These are phyloP conservation scores for Eristalinus aeneus DNA, from an alignment of 2,888 invertebrate genomes.

Conservation along the genomic window DNA sequence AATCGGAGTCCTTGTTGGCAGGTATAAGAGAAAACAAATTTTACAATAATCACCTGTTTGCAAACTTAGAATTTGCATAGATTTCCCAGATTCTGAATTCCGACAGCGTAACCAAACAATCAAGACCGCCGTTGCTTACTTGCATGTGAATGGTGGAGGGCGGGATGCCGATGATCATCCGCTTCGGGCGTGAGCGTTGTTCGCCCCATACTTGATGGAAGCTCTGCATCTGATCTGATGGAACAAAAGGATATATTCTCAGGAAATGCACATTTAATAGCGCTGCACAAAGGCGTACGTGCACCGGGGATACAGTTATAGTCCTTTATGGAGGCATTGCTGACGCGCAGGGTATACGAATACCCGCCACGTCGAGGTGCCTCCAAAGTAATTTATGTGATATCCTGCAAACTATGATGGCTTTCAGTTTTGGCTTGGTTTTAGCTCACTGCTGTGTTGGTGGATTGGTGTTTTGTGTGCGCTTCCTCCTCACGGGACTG, in stretches of 20 bases:
- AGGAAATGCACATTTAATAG: conserved; percentile 58
- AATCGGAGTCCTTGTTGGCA: conserved; percentile 30
- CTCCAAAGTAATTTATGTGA: conserved; percentile 22
- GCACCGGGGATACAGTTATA: background rate
- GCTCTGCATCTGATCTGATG: conserved; percentile 38
- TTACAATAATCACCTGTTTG: conserved; percentile 71
- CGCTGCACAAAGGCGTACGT: conserved; percentile 45
- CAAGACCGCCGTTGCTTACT: conserved; percentile 13
- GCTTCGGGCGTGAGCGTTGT: background rate
- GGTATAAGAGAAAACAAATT: conserved; percentile 63
- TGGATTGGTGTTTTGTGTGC: background rate
- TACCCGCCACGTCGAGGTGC: conserved; percentile 2
- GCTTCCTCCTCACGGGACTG: background rate
- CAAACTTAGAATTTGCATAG: conserved; percentile 71
- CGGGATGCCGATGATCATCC: background rate
- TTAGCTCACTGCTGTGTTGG: background rate
- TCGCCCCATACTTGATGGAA: conserved; percentile 9
- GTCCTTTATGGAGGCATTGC: background rate
- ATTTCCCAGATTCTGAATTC: conserved; percentile 68
- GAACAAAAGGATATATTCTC: conserved; percentile 55
- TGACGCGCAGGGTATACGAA: conserved; percentile 6
- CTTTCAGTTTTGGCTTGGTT: background rate
- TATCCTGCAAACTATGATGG: conserved; percentile 12
- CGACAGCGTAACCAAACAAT: conserved; percentile 62
- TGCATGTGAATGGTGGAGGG: background rate